phyloP scores from a whole-genome alignment of 1,140 invertebrate species.

The Calliopsis andreniformis region DNA sequence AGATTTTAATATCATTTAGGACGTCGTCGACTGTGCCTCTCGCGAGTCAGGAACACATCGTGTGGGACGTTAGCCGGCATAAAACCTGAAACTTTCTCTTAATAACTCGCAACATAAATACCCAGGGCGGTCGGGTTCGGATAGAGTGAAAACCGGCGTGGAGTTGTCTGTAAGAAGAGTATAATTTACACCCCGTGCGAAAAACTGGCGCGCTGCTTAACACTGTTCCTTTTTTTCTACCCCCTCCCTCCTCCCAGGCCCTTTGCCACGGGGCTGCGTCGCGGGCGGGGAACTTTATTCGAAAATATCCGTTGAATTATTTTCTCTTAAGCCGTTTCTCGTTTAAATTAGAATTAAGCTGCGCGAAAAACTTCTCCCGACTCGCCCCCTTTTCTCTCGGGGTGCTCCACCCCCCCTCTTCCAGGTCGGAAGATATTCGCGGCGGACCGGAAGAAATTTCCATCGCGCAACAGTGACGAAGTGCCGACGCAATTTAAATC shows the following conservation, averaged over 20 bases:
- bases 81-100: slow-evolving; percentile 58
- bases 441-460: neutral
- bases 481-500: slow-evolving; percentile 7
- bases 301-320: slow-evolving; percentile 47
- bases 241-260: neutral
- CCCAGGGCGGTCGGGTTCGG: neutral
- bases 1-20: slow-evolving; percentile 5
- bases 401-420: neutral
- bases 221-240: neutral
- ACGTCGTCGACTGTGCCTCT: slow-evolving; percentile 25
- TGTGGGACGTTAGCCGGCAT: slow-evolving; percentile 41
- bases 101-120: slow-evolving; percentile 63
- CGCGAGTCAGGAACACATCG: slow-evolving; percentile 14
- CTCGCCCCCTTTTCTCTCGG: neutral
- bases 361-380: slow-evolving; percentile 20
- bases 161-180: slow-evolving; percentile 24
- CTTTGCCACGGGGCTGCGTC: neutral
- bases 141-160: slow-evolving; percentile 45
- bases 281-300: slow-evolving; percentile 37
- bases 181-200: slow-evolving; percentile 50
- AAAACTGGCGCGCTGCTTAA: slow-evolving; percentile 37
- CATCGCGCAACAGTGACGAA: neutral
- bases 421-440: no score
- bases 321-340: slow-evolving; percentile 32
- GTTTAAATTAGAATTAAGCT: slow-evolving; percentile 45